Evolutionary conservation across 2,888 invertebrate genomes (phyloP), one percentile per base, ranked within the genome.

Genomic region (Microctonus hyperodae): DNA sequence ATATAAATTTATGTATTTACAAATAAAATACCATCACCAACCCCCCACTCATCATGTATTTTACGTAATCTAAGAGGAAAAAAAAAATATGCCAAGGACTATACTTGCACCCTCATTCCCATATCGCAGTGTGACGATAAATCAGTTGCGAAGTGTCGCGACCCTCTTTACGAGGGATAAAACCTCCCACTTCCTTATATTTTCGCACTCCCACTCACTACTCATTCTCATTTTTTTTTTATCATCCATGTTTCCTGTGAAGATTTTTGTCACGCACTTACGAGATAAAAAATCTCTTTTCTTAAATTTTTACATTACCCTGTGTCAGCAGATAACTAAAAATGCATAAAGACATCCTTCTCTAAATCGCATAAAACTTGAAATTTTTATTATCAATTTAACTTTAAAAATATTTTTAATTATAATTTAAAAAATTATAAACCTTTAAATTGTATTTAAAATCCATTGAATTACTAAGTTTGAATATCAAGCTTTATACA

Each of bases 71-170:
- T 51, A 16, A 51, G 20, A 28, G 28, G 59, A 25, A 44, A 58
- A 62, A 37, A 25, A 55, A 67, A 57, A 58, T 62, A 58, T 51
- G 57, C 25, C 40, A 40, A 50, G 20, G 33, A 55, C 23, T 3
- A 16, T 44, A 16, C 16, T 16, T 16, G 16, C 16, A 44, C n/a
- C 16, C 16, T 55, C 40, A 33, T 44, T 40, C 55, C 25, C 28
- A 2, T 33, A 28, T 53, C 44, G 44, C 31, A 40, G 35, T 28
- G n/a, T 16, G 44, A 31, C 67, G 48, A 67, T 67, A 67, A 67
- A 67, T 67, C 67, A 67, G 67, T 67, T 63, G 25, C 23, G 28
- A 57, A 48, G 62, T 62, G 57, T 58, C 35, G 48, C 62, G 57
- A 62, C 62, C 50, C 50, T 44, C 64, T 58, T 58, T 23, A 48